A percentile compares a stretch with the other conserved stretches of the same genome.
Evolutionary conservation across 2,797 vertebrate species (phyloP).

Genomic region (Cossypha heuglini): DNA sequence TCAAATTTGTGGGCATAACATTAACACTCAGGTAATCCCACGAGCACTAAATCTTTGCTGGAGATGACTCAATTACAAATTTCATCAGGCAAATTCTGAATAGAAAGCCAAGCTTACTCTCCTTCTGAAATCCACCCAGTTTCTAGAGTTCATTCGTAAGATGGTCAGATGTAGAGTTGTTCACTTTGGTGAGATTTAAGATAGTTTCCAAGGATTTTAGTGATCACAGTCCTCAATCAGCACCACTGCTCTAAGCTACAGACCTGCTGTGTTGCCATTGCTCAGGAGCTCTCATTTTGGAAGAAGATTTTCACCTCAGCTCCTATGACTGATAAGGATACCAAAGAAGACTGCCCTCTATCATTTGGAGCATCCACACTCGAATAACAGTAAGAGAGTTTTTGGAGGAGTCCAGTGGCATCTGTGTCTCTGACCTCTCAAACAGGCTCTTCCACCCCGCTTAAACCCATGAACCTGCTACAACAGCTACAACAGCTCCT

Average conservation of each 20-base stretch:
- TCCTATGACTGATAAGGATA: rapidly evolving
- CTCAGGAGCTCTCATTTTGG: background rate
- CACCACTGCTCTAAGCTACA: background rate
- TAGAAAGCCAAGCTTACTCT: background rate
- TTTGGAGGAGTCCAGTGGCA: background rate
- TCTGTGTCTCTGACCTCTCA: background rate
- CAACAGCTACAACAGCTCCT: background rate
- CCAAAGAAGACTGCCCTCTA: background rate
- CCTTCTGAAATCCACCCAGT: background rate
- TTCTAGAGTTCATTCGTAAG: background rate
- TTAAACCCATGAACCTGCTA: background rate
- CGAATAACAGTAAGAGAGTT: background rate
- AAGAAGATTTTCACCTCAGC: background rate
- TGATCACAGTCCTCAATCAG: background rate
- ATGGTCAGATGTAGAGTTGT: background rate
- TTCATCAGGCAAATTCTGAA: background rate
- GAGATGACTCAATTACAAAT: background rate
- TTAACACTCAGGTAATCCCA: background rate
- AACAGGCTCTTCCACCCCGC: background rate
- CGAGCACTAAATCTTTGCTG: background rate
- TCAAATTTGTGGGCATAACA: background rate
- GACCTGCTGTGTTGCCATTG: background rate
- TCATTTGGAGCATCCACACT: background rate
- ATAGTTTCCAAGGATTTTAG: background rate
- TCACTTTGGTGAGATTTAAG: background rate